Percentiles rank a stretch among this genome's conserved stretches.
phyloP scores from a whole-genome alignment of 2,113 vertebrate species.

The Epinephelus fuscoguttatus region DNA sequence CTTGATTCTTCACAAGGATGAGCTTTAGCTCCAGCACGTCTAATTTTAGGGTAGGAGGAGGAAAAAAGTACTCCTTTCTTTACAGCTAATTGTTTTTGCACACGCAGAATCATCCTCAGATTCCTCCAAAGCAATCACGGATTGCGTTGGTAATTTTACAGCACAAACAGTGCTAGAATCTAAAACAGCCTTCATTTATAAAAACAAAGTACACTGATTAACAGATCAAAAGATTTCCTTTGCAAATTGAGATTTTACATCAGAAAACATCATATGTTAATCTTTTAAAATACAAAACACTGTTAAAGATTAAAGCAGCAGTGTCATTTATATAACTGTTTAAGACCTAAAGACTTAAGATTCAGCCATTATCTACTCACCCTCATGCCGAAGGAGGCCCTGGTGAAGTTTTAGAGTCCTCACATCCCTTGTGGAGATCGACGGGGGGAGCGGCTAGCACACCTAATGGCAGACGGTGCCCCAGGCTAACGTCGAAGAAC shows the following conservation, averaged over 20 bases:
- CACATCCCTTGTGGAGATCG: too few relatives aligned
- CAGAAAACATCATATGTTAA: not conserved
- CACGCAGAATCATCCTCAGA: constrained; percentile 2
- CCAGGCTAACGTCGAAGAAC: too few relatives aligned
- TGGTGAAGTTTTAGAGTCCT: too few relatives aligned
- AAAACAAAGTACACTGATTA: not conserved
- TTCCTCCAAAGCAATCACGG: constrained; percentile 1
- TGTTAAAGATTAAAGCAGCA: not conserved
- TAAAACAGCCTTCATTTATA: not conserved
- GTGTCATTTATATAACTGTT: not conserved
- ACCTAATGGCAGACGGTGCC: too few relatives aligned
- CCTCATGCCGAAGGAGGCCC: too few relatives aligned
- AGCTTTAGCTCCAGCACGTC: not conserved
- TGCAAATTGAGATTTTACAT: not conserved
- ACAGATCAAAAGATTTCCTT: not conserved
- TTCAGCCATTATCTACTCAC: too few relatives aligned
- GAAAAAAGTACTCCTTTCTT: not conserved
- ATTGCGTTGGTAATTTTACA: not conserved
- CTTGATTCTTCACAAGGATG: constrained; percentile 23
- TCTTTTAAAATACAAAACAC: too few relatives aligned
- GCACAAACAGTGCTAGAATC: not conserved
- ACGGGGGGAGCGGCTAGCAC: too few relatives aligned
- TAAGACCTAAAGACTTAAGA: not conserved
- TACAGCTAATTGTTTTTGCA: constrained; percentile 31
- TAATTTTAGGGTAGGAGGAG: not conserved